Percentiles rank a stretch among this genome's conserved stretches.
Conservation (phyloP, 2,888 invertebrate species). For the Drosophila melanosoma region DNA sequence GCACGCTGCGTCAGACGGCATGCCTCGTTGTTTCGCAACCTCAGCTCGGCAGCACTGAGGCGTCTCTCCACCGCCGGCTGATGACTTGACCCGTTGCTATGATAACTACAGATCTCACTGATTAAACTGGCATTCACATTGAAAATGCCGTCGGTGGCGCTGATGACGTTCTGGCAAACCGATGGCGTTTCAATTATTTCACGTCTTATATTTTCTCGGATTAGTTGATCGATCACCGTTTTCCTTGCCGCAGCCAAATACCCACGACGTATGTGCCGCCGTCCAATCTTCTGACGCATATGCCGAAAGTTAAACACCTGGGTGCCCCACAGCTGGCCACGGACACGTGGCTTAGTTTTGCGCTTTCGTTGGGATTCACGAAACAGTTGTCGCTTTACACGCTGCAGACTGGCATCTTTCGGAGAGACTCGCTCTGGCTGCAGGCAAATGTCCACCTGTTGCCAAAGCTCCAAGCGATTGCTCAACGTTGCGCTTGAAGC, state of each 20-base stretch:
- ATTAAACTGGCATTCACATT: conserved; percentile 52
- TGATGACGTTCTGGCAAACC: conserved; percentile 26
- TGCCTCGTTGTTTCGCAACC: conserved; percentile 52
- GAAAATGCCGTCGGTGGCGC: conserved; percentile 50
- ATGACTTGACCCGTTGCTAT: conserved; percentile 51
- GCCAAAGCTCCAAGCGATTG: conserved; percentile 55
- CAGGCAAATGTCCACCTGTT: conserved; percentile 62
- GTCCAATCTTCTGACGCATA: conserved; percentile 55
- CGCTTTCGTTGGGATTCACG: conserved; percentile 49
- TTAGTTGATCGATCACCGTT: conserved; percentile 37
- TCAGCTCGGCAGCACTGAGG: conserved; percentile 23
- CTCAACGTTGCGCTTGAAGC: conserved; percentile 25
- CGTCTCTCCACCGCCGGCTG: conserved; percentile 48
- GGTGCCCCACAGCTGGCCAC: conserved; percentile 46
- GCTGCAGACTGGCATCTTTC: conserved; percentile 37
- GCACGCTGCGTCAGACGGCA: conserved; percentile 68
- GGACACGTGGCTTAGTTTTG: conserved; percentile 40
- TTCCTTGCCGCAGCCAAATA: conserved; percentile 55
- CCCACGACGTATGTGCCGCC: conserved; percentile 50
- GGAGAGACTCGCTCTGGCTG: conserved; percentile 34
- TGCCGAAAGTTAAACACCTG: conserved; percentile 52
- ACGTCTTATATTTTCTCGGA: conserved; percentile 49
- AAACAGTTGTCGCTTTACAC: conserved; percentile 75
- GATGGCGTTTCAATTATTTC: conserved; percentile 39
- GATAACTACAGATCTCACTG: conserved; percentile 63